Percentiles rank a stretch among this genome's conserved stretches.
These are phyloP conservation scores for Anoplius nigerrimus DNA, from an alignment of 2,888 invertebrate genomes.

Conservation along the genomic window DNA sequence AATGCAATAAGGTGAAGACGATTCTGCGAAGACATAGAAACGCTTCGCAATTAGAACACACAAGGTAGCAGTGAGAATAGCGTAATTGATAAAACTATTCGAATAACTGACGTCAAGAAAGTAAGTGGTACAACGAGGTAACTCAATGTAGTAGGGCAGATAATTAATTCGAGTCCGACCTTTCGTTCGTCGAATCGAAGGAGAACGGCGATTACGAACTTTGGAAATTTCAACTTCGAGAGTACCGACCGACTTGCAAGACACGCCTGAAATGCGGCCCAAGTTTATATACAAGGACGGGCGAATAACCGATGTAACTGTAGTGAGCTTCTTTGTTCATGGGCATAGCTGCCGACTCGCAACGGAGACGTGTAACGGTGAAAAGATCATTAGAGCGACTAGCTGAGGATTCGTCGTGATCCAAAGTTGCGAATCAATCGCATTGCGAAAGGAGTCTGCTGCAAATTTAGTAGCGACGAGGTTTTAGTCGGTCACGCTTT, in stretches of 20 bases:
- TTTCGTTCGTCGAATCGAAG: conserved; percentile 5
- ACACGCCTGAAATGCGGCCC: neutral
- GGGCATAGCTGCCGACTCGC: neutral
- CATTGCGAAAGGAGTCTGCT: too few relatives aligned
- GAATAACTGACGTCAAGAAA: neutral
- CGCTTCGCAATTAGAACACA: too few relatives aligned
- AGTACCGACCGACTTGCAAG: neutral
- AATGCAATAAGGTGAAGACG: too few relatives aligned
- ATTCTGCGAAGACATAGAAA: too few relatives aligned
- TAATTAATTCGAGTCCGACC: neutral
- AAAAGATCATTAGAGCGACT: conserved; percentile 1
- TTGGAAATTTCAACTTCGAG: neutral
- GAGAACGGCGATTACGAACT: conserved; percentile 4
- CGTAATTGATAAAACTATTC: too few relatives aligned
- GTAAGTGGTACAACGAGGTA: too few relatives aligned
- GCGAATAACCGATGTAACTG: neutral
- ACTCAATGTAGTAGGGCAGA: too few relatives aligned
- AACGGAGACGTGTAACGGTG: neutral
- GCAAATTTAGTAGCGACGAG: too few relatives aligned
- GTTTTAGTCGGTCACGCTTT: too few relatives aligned
- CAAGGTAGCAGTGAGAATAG: too few relatives aligned
- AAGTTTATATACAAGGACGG: conserved; percentile 1
- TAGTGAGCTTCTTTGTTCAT: neutral
- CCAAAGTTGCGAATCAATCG: too few relatives aligned
- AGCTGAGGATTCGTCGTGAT: neutral